phyloP scores from a whole-genome alignment of 2,888 invertebrate species.

The Cryptophagus acutangulus region DNA sequence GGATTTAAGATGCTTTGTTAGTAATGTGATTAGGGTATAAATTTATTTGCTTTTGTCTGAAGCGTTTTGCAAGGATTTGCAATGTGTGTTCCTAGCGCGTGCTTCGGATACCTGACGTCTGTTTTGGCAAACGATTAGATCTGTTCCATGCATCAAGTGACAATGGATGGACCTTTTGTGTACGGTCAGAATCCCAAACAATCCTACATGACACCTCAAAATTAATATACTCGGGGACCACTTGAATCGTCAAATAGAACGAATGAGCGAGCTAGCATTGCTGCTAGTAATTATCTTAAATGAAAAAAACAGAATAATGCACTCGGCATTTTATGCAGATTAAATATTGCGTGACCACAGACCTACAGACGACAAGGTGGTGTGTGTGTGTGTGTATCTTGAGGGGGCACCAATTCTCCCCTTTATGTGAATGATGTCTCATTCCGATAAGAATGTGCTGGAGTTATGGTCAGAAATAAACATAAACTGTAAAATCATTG shows the following conservation, averaged over 20 bases:
- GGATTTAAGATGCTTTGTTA: too few species aligned
- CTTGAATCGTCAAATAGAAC: too few species aligned
- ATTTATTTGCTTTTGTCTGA: not conserved
- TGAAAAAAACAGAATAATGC: not conserved
- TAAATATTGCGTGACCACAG: not conserved
- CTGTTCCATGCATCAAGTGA: slow-evolving; percentile 2
- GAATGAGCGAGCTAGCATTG: too few species aligned
- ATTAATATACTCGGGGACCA: too few species aligned
- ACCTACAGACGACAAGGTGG: not conserved
- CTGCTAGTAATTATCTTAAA: too few species aligned
- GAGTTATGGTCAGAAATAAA: not conserved
- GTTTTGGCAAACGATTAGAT: slow-evolving; percentile 7
- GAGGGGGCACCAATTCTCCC: not conserved
- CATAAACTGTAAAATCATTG: not conserved
- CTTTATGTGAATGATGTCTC: slow-evolving; percentile 5
- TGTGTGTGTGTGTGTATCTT: too few species aligned
- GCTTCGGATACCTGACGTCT: slow-evolving; percentile 3
- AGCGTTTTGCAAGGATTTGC: slow-evolving; percentile 2
- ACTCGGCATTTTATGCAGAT: too few species aligned
- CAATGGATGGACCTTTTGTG: slow-evolving; percentile 1
- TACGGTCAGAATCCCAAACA: not conserved
- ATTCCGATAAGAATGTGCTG: slow-evolving; percentile 6
- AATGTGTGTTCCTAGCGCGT: slow-evolving; percentile 1
- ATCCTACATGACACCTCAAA: not conserved
- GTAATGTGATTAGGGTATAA: not conserved